Conservation (phyloP, 2,888 invertebrate species). For the Ethmia dodecea region DNA sequence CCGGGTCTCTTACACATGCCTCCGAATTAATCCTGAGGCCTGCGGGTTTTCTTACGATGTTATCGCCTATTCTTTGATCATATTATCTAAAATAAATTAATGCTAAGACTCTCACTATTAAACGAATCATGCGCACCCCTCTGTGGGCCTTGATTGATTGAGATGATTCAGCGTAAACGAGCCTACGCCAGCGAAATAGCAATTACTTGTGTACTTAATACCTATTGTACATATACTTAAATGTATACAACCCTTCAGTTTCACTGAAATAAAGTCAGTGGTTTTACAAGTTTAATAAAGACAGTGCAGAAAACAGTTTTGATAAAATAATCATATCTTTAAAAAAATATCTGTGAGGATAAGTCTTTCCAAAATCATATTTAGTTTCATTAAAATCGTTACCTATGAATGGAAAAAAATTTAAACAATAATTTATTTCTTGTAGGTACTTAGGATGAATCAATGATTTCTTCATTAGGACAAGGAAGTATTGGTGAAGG, state of each 20-base stretch:
- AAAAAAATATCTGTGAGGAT: too few relatives aligned
- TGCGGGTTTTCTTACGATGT: too few relatives aligned
- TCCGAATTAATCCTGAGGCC: too few relatives aligned
- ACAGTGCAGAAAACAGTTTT: neutral
- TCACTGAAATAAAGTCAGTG: neutral
- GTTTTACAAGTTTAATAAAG: neutral
- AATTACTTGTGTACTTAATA: constrained; percentile 37
- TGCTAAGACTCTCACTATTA: neutral
- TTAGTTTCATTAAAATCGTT: neutral
- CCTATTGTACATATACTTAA: neutral
- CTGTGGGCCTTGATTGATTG: constrained; percentile 45
- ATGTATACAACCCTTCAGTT: neutral
- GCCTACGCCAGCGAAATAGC: constrained; percentile 40
- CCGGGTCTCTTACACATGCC: too few relatives aligned
- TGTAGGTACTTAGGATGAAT: neutral
- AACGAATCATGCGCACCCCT: constrained; percentile 28
- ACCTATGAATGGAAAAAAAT: neutral
- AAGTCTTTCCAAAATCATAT: neutral
- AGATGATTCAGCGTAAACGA: constrained; percentile 48
- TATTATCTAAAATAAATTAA: too few relatives aligned
- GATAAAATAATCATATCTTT: too few relatives aligned
- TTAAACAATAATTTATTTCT: neutral
- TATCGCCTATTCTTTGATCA: too few relatives aligned
- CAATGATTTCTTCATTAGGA: too few relatives aligned
- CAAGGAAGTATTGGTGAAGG: too few relatives aligned